Conservation (phyloP, 2,113 vertebrate species). For the Cettia cetti region DNA sequence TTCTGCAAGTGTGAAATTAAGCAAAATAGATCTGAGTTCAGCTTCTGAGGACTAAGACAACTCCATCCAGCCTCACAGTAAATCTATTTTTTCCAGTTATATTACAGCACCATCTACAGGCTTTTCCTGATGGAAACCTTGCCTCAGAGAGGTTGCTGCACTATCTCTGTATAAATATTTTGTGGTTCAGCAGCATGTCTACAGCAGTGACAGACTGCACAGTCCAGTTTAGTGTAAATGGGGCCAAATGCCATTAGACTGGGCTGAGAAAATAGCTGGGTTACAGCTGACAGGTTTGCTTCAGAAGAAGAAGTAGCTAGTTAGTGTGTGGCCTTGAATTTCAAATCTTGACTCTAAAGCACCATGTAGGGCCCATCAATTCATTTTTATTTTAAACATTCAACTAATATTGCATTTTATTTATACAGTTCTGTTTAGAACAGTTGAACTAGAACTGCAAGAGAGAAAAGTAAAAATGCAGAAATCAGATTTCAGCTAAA, state of each 20-base stretch:
- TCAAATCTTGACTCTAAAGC: not conserved
- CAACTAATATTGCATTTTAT: not conserved
- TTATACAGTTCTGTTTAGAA: not conserved
- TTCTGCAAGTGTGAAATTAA: not conserved
- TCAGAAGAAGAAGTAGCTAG: not conserved
- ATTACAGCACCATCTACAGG: slow-evolving; percentile 74
- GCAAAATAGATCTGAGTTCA: not conserved
- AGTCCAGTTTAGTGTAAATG: not conserved
- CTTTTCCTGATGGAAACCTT: not conserved
- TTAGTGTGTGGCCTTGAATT: not conserved
- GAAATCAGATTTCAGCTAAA: not conserved
- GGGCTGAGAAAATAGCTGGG: not conserved
- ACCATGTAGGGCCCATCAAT: not conserved
- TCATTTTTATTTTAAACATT: not conserved
- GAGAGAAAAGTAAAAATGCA: not conserved
- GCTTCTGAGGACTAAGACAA: not conserved
- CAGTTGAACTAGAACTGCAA: not conserved
- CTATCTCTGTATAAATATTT: not conserved
- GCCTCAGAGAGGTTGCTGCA: not conserved
- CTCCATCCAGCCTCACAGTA: not conserved
- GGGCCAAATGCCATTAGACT: not conserved
- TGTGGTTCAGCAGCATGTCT: not conserved
- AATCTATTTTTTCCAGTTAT: not conserved
- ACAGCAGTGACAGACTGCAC: not conserved
- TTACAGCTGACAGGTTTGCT: not conserved